These are phyloP conservation scores for Chaetura pelagica DNA, from an alignment of 2,113 vertebrate genomes.

Conservation along the genomic window DNA sequence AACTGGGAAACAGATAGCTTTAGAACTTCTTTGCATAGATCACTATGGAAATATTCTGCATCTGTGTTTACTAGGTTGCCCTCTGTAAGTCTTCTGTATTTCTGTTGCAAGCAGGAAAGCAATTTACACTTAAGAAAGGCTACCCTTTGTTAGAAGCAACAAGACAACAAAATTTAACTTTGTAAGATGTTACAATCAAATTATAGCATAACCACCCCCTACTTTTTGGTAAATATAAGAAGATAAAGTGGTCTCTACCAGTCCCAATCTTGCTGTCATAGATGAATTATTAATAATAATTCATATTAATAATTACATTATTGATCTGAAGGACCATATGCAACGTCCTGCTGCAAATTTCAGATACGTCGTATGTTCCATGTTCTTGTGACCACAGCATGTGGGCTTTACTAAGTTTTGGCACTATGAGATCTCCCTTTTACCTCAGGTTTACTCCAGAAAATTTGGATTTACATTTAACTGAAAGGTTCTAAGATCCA, in stretches of 20 bases:
- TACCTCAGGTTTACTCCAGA: not conserved
- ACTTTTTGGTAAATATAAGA: not conserved
- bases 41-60: not conserved
- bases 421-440: not conserved
- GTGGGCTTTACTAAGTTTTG: not conserved
- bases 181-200: not conserved
- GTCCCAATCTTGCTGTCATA: not conserved
- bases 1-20: not conserved
- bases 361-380: not conserved
- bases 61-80: not conserved
- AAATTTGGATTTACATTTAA: not conserved
- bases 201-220: accelerated
- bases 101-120: not conserved
- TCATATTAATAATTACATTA: too few relatives aligned
- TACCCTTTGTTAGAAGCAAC: not conserved
- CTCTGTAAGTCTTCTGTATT: not conserved
- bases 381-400: not conserved
- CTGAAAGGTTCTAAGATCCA: not conserved
- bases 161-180: not conserved
- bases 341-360: not conserved
- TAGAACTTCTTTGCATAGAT: not conserved
- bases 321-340: not conserved
- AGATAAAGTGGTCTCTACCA: not conserved
- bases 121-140: not conserved
- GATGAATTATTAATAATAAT: not conserved